Base-by-base conservation (phyloP, 2,888 invertebrate genomes). In the Chloroclysta siterata region DNA sequence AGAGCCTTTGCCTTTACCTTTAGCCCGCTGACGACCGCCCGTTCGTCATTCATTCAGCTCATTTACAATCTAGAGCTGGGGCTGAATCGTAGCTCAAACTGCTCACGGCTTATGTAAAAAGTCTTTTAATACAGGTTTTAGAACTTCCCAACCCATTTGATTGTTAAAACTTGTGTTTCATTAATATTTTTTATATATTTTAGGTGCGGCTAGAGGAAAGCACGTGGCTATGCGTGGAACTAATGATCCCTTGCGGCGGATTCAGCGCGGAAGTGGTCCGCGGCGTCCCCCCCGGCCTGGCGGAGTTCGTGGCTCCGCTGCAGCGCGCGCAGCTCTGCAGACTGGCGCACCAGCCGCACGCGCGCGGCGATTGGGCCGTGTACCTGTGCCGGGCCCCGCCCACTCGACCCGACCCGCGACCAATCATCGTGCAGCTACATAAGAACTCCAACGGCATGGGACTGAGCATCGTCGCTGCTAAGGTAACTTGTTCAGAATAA, bases 381-480 rank as follows among this genome's bases (percentile, higher is more conserved):
- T 99, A 99, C 87, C 97, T 98, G 97, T 68, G 76, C 77, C 63
- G 95, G 95, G 82, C 95, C 94, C 95, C 69, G 94, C 95, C 94
- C 95, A 93, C 94, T 94, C 13, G 94, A 93, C 57, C 94, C 93
- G 64, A 52, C 63, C 94, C 75, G 33, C 69, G 72, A 44, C 93
- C 98, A 64, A 96, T 97, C 82, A 94, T 97, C 60, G 97, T 99
- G 75, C 96, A 97, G 82, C 94, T 99, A 69, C 96, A 98, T 84
- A 99, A 99, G 93, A 98, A 98, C 79, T 96, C 97, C 68, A 98
- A 97, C 80, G 99, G 99, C 69, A 99, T 99, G 97, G 99, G 99
- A 11, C 94, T 99, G 76, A 99, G 99, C 81, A 99, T 99, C 78
- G 99, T 99, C 4, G 99, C 99, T 10, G 99, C 99, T 29, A 98